Conservation (phyloP, 92 coral and sea anemone genomes). For the Plumapathes pennacea region DNA sequence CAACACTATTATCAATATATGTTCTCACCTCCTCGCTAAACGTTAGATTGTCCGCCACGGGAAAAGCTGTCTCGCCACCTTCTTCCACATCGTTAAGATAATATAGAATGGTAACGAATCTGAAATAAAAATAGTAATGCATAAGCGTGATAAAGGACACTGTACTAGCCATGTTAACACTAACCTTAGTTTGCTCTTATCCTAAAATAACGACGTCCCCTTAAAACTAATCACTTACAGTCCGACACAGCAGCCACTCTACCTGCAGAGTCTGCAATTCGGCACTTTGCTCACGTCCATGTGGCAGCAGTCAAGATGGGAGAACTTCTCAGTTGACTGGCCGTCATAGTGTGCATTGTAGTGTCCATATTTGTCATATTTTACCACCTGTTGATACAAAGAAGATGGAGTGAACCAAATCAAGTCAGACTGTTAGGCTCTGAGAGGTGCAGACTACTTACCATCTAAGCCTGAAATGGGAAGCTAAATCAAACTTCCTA, state of each 20-base stretch:
- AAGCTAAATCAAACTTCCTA: too few species aligned
- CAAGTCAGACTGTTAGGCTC: too few species aligned
- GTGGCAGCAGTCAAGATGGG: slow-evolving; percentile 83
- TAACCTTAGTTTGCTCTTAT: too few species aligned
- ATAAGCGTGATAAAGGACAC: too few species aligned
- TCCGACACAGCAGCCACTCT: too few species aligned
- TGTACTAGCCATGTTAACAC: too few species aligned
- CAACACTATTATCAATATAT: too few species aligned
- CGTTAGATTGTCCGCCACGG: slow-evolving; percentile 66
- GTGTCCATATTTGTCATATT: slow-evolving; percentile 79
- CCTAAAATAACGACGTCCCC: too few species aligned
- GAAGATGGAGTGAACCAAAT: background rate
- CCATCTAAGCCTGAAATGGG: too few species aligned
- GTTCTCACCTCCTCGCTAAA: slow-evolving; percentile 62
- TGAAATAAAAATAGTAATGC: slow-evolving; percentile 13
- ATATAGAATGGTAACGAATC: slow-evolving; percentile 59
- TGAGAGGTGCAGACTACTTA: too few species aligned
- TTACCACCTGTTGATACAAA: slow-evolving; percentile 64
- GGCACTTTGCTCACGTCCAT: slow-evolving; percentile 34
- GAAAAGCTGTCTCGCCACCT: slow-evolving; percentile 84
- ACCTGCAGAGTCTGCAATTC: slow-evolving; percentile 77
- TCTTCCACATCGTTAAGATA: slow-evolving; percentile 53
- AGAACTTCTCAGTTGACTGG: slow-evolving; percentile 58
- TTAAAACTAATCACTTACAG: too few species aligned
- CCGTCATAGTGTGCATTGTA: slow-evolving; percentile 92